A percentile compares a stretch with the other conserved stretches of the same genome.
These are phyloP conservation scores for Tipula unca DNA, from an alignment of 2,888 invertebrate species.

Conservation along the genomic window DNA sequence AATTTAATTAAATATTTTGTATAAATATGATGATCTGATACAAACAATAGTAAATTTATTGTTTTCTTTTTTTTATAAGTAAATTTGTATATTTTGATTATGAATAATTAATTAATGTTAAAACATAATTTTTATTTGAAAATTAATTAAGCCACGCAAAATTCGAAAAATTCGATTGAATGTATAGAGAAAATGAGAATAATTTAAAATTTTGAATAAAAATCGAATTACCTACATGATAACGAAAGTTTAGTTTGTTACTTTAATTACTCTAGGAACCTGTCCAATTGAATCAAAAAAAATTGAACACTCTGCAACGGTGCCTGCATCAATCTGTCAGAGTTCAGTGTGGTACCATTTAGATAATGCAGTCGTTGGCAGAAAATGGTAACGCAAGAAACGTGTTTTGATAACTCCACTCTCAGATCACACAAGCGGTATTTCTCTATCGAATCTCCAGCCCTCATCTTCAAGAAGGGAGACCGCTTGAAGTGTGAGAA, in stretches of 20 bases:
- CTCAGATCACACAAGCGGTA: too few relatives aligned
- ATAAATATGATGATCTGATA: neutral
- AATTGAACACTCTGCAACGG: too few relatives aligned
- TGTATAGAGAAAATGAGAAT: neutral
- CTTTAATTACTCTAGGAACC: neutral
- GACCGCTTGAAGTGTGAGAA: too few relatives aligned
- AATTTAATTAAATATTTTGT: neutral
- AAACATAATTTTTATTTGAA: neutral
- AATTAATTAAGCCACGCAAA: neutral
- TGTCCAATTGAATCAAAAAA: too few relatives aligned
- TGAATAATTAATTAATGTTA: neutral
- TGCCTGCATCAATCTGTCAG: too few relatives aligned
- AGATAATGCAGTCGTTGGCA: too few relatives aligned
- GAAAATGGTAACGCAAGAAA: too few relatives aligned
- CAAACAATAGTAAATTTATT: neutral
- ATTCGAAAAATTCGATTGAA: neutral
- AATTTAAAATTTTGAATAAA: neutral
- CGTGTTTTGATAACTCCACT: too few relatives aligned
- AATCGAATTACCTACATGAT: neutral
- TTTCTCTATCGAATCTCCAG: too few relatives aligned
- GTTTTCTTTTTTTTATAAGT: neutral
- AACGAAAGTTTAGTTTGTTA: neutral
- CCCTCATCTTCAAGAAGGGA: too few relatives aligned
- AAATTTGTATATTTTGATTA: neutral
- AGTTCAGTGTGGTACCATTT: too few relatives aligned